Evolutionary conservation across 2,888 invertebrate species (phyloP).

Genomic region (Temnothorax ravouxi): DNA sequence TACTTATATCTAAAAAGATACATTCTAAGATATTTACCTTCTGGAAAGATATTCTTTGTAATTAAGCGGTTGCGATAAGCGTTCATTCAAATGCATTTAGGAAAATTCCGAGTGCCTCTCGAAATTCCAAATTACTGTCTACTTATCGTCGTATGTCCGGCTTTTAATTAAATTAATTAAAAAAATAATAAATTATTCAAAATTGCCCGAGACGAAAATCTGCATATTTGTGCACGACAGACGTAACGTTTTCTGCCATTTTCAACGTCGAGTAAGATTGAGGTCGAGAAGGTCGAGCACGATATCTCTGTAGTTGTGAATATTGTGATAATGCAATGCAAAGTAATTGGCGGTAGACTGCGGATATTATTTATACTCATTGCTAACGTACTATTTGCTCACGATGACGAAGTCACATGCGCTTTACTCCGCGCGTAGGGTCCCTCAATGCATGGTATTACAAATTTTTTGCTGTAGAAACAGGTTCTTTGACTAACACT

Average conservation of each 20-base stretch:
- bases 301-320: slow-evolving; percentile 24
- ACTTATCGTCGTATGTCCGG: not conserved
- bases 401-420: slow-evolving; percentile 38
- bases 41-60: not conserved
- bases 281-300: slow-evolving; percentile 55
- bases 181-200: slow-evolving; percentile 18
- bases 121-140: not conserved
- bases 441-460: slow-evolving; percentile 6
- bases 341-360: slow-evolving; percentile 44
- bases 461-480: slow-evolving; percentile 31
- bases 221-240: not conserved
- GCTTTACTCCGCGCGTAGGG: slow-evolving; percentile 3
- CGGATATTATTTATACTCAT: slow-evolving; percentile 52
- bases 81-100: not conserved
- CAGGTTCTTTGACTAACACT: slow-evolving; percentile 41
- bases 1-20: not conserved
- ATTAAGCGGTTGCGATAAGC: not conserved
- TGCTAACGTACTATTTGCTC: slow-evolving; percentile 41
- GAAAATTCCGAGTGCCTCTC: not conserved
- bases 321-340: slow-evolving; percentile 34
- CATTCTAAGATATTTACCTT: not conserved
- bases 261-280: slow-evolving; percentile 37
- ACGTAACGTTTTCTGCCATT: not conserved
- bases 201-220: slow-evolving; percentile 15
- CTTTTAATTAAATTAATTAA: not conserved